phyloP scores from a whole-genome alignment of 2,888 invertebrate species.

The Macrosiphum euphorbiae region DNA sequence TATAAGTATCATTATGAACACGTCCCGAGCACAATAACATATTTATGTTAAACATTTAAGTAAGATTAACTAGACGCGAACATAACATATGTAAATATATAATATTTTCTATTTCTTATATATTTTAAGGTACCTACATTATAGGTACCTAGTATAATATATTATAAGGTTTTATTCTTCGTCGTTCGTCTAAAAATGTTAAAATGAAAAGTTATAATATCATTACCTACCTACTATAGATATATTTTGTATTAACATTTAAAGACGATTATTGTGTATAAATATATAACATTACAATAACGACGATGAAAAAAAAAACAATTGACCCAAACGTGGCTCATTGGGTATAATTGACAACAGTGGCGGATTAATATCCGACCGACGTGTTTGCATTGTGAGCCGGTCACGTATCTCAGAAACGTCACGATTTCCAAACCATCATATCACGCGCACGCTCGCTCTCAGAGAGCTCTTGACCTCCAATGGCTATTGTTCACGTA shows the following conservation, averaged over 20 bases:
- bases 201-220: not conserved
- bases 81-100: not conserved
- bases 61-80: not conserved
- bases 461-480: conserved; percentile 62
- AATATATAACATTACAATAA: not conserved
- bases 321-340: not conserved
- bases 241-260: not conserved
- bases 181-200: not conserved
- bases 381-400: conserved; percentile 62
- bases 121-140: no score
- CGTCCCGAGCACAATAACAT: not conserved
- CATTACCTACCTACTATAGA: not conserved
- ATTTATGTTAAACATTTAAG: not conserved
- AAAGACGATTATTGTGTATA: not conserved
- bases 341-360: conserved; percentile 33
- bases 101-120: not conserved
- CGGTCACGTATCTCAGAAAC: conserved; percentile 59
- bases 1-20: not conserved
- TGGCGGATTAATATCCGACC: conserved; percentile 56
- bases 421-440: conserved; percentile 60
- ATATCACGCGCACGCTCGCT: conserved; percentile 48
- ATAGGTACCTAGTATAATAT: no score
- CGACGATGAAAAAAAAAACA: conserved; percentile 12
- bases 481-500: conserved; percentile 47
- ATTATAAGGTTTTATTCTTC: no score